phyloP scores from a whole-genome alignment of 1,140 invertebrate species.

The Littorina saxatilis region DNA sequence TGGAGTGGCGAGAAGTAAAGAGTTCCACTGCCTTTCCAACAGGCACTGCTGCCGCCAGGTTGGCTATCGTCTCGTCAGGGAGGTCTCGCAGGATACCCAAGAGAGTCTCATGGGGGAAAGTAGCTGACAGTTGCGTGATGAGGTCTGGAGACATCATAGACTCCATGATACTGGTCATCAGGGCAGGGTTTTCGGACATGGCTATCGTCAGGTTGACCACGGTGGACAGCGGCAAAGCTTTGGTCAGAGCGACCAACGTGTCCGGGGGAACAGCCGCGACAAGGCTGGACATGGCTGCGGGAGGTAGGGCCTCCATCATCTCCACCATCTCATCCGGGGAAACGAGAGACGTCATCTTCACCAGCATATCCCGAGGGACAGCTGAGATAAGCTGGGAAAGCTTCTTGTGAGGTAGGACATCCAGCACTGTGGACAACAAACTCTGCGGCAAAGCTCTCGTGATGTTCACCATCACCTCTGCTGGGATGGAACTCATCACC shows the following conservation, averaged over 20 bases:
- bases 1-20: neutral
- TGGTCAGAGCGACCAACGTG: conserved; percentile 18
- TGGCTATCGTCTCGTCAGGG: conserved; percentile 22
- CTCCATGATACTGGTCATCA: neutral
- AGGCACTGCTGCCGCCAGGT: neutral
- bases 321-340: neutral
- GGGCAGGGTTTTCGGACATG: neutral
- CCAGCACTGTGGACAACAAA: neutral
- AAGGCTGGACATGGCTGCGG: neutral
- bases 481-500: neutral
- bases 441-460: neutral
- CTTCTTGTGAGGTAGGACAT: neutral
- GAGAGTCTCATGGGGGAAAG: neutral
- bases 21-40: neutral
- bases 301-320: neutral
- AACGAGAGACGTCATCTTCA: neutral
- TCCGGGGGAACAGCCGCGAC: neutral
- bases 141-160: conserved; percentile 8
- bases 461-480: neutral
- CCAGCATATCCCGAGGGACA: neutral
- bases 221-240: neutral
- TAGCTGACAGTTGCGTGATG: neutral
- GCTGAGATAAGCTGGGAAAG: neutral
- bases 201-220: conserved; percentile 6
- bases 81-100: conserved; percentile 1